phyloP scores from a whole-genome alignment of 2,888 invertebrate species.

The Campoplex nolae region DNA sequence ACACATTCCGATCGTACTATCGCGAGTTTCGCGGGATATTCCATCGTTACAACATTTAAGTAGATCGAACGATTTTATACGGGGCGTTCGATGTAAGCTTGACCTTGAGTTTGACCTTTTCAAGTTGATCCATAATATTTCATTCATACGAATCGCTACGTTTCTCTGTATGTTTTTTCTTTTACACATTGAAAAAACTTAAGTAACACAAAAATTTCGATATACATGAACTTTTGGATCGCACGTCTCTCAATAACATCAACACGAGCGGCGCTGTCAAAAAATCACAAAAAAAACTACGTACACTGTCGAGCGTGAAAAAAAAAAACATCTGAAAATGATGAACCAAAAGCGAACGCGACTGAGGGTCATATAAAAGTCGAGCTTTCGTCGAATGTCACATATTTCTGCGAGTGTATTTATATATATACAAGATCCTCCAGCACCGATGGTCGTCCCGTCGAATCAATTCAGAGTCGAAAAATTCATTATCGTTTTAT shows the following conservation, averaged over 20 bases:
- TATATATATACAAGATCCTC: constrained; percentile 5
- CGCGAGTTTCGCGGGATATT: constrained; percentile 42
- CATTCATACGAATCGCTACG: background rate
- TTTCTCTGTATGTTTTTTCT: background rate
- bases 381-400: constrained; percentile 29
- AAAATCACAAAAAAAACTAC: background rate
- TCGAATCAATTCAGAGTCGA: background rate
- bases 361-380: constrained; percentile 38
- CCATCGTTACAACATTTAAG: constrained; percentile 47
- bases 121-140: background rate
- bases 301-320: background rate
- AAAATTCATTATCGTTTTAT: background rate
- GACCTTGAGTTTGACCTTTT: constrained; percentile 28
- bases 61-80: constrained; percentile 48
- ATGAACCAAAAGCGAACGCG: constrained; percentile 35
- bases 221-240: background rate
- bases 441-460: background rate
- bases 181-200: background rate
- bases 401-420: background rate
- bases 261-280: background rate
- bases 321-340: constrained; percentile 19
- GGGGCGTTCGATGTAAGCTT: constrained; percentile 32
- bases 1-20: constrained; percentile 73
- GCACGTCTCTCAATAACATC: background rate
- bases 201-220: background rate